phyloP scores from a whole-genome alignment of 2,888 invertebrate species.

The Exephanes ischioxanthus region DNA sequence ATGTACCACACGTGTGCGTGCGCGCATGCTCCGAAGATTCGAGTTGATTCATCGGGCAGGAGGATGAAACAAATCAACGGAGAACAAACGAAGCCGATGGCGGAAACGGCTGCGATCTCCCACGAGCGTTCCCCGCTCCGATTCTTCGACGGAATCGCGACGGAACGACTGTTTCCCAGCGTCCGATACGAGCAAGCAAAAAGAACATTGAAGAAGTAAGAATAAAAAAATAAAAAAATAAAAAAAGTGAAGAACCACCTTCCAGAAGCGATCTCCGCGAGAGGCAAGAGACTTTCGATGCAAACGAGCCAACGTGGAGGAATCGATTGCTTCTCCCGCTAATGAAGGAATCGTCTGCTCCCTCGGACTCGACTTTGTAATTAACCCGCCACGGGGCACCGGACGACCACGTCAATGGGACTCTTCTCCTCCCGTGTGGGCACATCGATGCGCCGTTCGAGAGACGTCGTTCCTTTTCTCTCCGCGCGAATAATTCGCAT shows the following conservation, averaged over 20 bases:
- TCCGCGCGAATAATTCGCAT: conserved; percentile 54
- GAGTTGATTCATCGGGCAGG: conserved; percentile 27
- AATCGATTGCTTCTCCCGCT: conserved; percentile 75
- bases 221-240: background rate
- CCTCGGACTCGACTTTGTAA: conserved; percentile 78
- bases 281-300: conserved; percentile 33
- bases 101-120: conserved; percentile 3
- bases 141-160: conserved; percentile 14
- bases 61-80: conserved; percentile 5
- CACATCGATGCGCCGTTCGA: conserved; percentile 38
- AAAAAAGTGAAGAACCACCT: no score
- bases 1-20: background rate
- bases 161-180: conserved; percentile 21
- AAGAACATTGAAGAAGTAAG: background rate
- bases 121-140: conserved; percentile 20
- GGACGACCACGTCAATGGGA: conserved; percentile 77
- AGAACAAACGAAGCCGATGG: conserved; percentile 55
- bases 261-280: background rate
- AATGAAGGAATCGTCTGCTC: conserved; percentile 79
- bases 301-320: conserved; percentile 62
- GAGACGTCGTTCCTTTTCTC: conserved; percentile 20
- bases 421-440: conserved; percentile 68
- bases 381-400: conserved; percentile 76
- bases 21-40: background rate
- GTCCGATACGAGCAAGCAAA: conserved; percentile 47